Evolutionary conservation across 2,113 vertebrate genomes (phyloP).

Genomic region (Petaurus breviceps): DNA sequence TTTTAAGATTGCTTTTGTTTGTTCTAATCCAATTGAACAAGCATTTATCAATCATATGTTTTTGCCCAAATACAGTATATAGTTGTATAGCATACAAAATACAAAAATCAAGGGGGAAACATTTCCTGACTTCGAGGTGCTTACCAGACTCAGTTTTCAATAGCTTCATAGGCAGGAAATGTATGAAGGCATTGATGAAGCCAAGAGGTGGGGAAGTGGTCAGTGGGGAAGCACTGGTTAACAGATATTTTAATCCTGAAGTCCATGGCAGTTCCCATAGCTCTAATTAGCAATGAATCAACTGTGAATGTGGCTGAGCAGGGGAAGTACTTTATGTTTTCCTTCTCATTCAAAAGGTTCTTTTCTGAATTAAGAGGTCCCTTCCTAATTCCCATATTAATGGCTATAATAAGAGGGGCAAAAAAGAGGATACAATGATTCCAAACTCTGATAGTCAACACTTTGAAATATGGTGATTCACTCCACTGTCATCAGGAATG

Average conservation of each 20-base stretch:
- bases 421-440: background rate
- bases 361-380: background rate
- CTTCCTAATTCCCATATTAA: background rate
- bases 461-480: background rate
- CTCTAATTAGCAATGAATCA: background rate
- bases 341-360: background rate
- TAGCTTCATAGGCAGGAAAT: constrained; percentile 8
- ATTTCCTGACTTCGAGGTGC: background rate
- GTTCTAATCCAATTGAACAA: background rate
- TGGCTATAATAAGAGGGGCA: background rate
- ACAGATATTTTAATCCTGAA: constrained; percentile 24
- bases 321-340: background rate
- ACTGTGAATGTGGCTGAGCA: background rate
- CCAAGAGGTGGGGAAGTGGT: background rate
- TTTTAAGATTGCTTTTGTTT: background rate
- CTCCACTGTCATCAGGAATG: background rate
- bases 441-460: constrained; percentile 13
- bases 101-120: background rate
- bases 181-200: background rate
- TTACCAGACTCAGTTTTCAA: background rate
- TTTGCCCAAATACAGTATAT: background rate
- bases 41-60: background rate
- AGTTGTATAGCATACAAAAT: background rate
- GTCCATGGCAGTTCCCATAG: background rate
- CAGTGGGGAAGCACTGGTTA: background rate